A percentile compares a stretch with the other conserved stretches of the same genome.
Conservation (phyloP, 2,797 vertebrate species). For the Momotus momota region DNA sequence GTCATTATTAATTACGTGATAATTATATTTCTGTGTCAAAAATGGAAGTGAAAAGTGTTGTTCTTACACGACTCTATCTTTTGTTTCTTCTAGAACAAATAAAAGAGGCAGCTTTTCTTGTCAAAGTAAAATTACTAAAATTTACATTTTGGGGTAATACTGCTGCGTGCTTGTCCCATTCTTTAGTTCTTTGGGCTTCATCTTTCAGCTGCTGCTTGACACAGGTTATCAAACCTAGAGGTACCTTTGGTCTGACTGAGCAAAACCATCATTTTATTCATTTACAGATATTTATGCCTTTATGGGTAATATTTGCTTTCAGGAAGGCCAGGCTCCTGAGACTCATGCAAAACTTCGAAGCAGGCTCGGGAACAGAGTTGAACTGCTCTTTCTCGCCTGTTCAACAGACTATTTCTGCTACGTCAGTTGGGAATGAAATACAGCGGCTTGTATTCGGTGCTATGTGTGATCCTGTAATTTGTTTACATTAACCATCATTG, state of each 20-base stretch:
- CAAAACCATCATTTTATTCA: neutral
- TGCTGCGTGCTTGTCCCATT: neutral
- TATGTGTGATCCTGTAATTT: fast-evolving
- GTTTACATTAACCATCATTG: neutral
- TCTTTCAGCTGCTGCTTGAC: neutral
- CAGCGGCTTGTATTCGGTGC: neutral
- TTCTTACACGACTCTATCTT: neutral
- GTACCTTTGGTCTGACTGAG: neutral
- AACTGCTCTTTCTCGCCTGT: neutral
- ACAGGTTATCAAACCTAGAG: neutral
- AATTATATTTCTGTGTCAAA: neutral
- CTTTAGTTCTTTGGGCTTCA: neutral
- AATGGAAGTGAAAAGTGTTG: neutral
- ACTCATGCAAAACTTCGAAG: neutral
- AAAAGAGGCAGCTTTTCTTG: neutral
- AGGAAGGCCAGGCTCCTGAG: neutral
- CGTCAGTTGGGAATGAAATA: neutral
- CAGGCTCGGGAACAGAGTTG: neutral
- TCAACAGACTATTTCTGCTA: neutral
- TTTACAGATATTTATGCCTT: neutral
- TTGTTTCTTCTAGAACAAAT: neutral
- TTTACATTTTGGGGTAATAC: neutral
- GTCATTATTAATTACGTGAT: fast-evolving
- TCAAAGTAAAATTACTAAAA: neutral
- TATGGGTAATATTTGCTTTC: neutral